These are phyloP conservation scores for Bergia puertoricense DNA, from an alignment of 92 coral and sea anemone genomes.

Conservation along the genomic window DNA sequence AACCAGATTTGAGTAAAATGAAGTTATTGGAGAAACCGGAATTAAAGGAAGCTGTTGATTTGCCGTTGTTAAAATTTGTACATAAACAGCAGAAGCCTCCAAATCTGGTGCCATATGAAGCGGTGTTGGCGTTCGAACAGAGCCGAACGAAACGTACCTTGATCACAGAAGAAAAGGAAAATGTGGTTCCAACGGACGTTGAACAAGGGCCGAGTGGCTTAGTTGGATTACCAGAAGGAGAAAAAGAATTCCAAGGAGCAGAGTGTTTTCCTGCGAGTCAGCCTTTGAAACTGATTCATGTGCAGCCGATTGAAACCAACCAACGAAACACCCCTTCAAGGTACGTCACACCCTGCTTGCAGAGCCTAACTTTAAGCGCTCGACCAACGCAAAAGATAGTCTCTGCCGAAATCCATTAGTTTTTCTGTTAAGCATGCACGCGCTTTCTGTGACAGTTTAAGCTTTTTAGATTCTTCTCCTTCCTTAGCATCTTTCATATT, in stretches of 20 bases:
- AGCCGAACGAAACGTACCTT: neutral
- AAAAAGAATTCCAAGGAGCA: neutral
- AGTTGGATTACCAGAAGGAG: neutral
- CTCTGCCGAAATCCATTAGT: no score
- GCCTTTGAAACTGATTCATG: constrained; percentile 24
- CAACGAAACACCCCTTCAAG: constrained; percentile 18
- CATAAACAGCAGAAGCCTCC: constrained; percentile 47
- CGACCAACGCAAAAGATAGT: no score
- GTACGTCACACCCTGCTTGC: neutral
- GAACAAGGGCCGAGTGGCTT: neutral
- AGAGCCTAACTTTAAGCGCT: no score
- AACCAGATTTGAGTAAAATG: constrained; percentile 61
- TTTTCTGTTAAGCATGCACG: no score
- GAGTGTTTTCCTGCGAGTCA: neutral
- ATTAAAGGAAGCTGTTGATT: constrained; percentile 19
- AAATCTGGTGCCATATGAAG: constrained; percentile 63
- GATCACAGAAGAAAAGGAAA: constrained; percentile 34
- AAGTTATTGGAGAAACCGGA: constrained; percentile 59
- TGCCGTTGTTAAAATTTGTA: constrained; percentile 59
- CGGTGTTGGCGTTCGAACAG: constrained; percentile 66
- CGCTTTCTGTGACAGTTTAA: no score
- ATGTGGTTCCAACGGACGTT: neutral
- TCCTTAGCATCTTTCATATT: no score
- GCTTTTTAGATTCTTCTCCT: no score
- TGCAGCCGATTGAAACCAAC: constrained; percentile 3